Conservation (phyloP, 2,888 invertebrate species). For the Drosophila rellima region DNA sequence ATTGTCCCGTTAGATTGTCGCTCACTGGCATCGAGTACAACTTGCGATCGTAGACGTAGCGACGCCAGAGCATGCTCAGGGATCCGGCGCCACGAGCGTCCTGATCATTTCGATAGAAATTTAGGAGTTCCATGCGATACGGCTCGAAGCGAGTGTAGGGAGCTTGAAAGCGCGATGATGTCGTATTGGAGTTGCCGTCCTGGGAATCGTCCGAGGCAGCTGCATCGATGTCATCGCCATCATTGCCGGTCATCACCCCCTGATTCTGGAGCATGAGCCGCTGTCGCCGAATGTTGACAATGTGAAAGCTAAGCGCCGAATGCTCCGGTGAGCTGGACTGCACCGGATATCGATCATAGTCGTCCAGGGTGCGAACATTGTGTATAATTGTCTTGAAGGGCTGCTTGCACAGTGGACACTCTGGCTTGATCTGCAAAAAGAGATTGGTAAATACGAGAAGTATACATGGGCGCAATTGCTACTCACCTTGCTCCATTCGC, state of each 20-base stretch:
- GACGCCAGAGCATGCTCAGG: conserved; percentile 86
- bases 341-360: conserved; percentile 94
- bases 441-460: neutral
- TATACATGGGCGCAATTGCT: neutral
- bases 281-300: conserved; percentile 58
- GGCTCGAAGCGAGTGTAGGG: conserved; percentile 66
- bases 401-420: conserved; percentile 97
- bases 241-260: conserved; percentile 48
- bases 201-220: conserved; percentile 40
- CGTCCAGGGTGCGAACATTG: conserved; percentile 94
- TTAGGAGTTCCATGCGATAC: conserved; percentile 79
- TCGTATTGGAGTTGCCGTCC: conserved; percentile 33
- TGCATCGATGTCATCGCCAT: conserved; percentile 40
- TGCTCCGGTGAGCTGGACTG: conserved; percentile 75
- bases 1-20: conserved; percentile 89
- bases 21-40: conserved; percentile 91
- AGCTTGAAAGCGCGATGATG: conserved; percentile 37
- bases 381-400: conserved; percentile 96
- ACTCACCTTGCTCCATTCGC: conserved; percentile 95
- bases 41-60: conserved; percentile 91
- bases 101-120: conserved; percentile 80
- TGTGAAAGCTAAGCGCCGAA: conserved; percentile 58
- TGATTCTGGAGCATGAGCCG: conserved; percentile 59
- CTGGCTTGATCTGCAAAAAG: conserved; percentile 92
- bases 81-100: conserved; percentile 71